These are phyloP conservation scores for Frankliniella fusca DNA, from an alignment of 2,888 invertebrate genomes.

Conservation along the genomic window DNA sequence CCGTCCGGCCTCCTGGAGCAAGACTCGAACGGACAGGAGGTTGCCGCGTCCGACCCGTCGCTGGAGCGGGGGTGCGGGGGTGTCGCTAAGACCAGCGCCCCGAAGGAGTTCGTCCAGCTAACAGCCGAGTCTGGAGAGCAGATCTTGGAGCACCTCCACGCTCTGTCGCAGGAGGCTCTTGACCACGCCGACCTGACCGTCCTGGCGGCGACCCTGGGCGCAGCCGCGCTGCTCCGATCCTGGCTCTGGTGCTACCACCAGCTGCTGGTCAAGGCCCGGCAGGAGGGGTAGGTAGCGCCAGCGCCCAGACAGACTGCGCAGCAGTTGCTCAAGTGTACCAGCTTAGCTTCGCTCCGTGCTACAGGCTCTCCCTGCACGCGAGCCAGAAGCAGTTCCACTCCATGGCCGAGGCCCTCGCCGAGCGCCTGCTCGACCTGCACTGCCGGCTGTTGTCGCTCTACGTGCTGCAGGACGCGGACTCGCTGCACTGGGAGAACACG, in stretches of 20 bases:
- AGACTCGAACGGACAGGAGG: constrained; percentile 52
- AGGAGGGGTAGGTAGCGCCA: constrained; percentile 43
- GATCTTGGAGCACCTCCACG: constrained; percentile 70
- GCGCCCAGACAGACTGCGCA: constrained; percentile 46
- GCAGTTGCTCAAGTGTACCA: background rate
- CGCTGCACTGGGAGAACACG: constrained; percentile 65
- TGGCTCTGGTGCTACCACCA: constrained; percentile 73
- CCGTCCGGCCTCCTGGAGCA: constrained; percentile 53
- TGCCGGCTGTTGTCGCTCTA: constrained; percentile 72
- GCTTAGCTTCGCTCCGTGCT: background rate
- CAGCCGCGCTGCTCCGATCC: constrained; percentile 72
- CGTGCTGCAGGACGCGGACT: constrained; percentile 76
- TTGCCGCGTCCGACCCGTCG: constrained; percentile 46
- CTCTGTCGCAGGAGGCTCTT: constrained; percentile 74
- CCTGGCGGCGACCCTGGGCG: constrained; percentile 75
- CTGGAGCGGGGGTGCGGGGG: constrained; percentile 49
- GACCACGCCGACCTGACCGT: constrained; percentile 75
- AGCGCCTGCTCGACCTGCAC: constrained; percentile 74
- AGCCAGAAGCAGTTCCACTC: constrained; percentile 73
- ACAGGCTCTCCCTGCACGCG: constrained; percentile 45
- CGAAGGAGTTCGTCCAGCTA: constrained; percentile 67
- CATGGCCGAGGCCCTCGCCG: constrained; percentile 80
- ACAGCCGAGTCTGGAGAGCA: constrained; percentile 67
- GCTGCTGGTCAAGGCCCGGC: constrained; percentile 52
- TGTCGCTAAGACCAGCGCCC: constrained; percentile 70